A percentile compares a stretch with the other conserved stretches of the same genome.
Evolutionary conservation across 2,888 invertebrate species (phyloP).

Genomic region (Cephonodes hylas): DNA sequence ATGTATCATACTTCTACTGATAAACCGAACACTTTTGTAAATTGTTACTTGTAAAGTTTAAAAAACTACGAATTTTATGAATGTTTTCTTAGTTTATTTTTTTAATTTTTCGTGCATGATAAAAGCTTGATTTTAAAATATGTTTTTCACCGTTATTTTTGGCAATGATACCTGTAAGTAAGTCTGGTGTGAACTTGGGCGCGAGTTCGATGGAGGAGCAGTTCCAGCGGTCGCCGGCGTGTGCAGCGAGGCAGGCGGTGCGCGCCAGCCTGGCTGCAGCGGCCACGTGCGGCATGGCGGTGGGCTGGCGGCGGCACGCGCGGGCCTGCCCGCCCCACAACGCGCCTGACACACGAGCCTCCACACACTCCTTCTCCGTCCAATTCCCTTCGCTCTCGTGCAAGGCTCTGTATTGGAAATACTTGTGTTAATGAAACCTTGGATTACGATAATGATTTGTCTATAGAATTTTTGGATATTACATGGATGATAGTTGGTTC

Average conservation of each 20-base stretch:
- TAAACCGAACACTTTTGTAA: no score
- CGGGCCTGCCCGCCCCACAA: conserved; percentile 84
- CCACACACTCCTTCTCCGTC: conserved; percentile 68
- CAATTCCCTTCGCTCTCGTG: conserved; percentile 73
- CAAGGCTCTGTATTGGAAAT: conserved; percentile 50
- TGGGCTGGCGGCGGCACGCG: conserved; percentile 83
- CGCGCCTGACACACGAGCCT: conserved; percentile 71
- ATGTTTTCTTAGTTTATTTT: no score
- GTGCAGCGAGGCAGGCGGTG: conserved; percentile 85
- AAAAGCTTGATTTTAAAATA: no score
- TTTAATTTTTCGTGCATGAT: no score
- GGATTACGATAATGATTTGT: no score
- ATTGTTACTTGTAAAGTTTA: no score
- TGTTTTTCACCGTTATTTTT: background rate
- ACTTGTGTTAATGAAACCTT: background rate
- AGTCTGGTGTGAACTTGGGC: conserved; percentile 87
- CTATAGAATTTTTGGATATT: background rate
- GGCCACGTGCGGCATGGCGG: conserved; percentile 88
- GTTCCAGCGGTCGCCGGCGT: conserved; percentile 90
- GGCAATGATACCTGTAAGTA: conserved; percentile 84
- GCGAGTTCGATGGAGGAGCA: conserved; percentile 88
- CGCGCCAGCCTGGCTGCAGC: conserved; percentile 86
- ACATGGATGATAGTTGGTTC: no score
- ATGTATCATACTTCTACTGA: no score
- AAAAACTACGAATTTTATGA: no score